These are phyloP conservation scores for Ctenodactylus gundi DNA, from an alignment of 2,113 vertebrate species.

Conservation along the genomic window DNA sequence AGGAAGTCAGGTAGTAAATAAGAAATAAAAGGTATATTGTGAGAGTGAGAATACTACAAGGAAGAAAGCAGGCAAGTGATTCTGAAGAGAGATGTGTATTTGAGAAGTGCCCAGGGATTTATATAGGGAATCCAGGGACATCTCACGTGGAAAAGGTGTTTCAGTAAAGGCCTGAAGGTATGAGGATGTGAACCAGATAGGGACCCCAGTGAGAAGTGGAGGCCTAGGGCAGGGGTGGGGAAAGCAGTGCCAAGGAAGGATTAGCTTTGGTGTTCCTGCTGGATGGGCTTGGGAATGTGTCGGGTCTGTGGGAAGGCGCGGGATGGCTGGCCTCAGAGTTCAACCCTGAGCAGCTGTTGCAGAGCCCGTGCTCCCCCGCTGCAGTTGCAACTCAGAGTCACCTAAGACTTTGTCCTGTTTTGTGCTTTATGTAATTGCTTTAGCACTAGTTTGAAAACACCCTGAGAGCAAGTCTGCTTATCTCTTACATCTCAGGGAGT, in stretches of 20 bases:
- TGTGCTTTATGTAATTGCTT: not conserved
- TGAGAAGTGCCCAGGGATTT: not conserved
- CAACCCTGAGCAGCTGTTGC: not conserved
- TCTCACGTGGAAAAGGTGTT: not conserved
- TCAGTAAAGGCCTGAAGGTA: not conserved
- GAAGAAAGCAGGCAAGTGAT: not conserved
- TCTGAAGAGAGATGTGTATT: not conserved
- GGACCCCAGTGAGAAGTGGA: not conserved
- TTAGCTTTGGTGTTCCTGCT: not conserved
- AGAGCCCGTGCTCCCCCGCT: not conserved
- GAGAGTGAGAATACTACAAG: not conserved
- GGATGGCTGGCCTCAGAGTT: not conserved
- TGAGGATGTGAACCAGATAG: not conserved
- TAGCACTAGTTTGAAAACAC: not conserved
- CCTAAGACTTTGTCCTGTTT: not conserved
- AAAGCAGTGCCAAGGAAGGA: not conserved
- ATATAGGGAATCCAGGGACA: not conserved
- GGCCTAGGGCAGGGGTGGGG: not conserved
- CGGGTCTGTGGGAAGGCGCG: rapidly evolving
- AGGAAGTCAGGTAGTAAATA: not conserved
- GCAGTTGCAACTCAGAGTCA: not conserved
- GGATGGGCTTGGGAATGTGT: not conserved
- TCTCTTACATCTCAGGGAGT: not conserved
- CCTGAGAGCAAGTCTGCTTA: not conserved
- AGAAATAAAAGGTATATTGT: not conserved